Evolutionary conservation across 2,113 vertebrate genomes (phyloP), one percentile per base, ranked within the genome.

Genomic region (Nothocercus julius): DNA sequence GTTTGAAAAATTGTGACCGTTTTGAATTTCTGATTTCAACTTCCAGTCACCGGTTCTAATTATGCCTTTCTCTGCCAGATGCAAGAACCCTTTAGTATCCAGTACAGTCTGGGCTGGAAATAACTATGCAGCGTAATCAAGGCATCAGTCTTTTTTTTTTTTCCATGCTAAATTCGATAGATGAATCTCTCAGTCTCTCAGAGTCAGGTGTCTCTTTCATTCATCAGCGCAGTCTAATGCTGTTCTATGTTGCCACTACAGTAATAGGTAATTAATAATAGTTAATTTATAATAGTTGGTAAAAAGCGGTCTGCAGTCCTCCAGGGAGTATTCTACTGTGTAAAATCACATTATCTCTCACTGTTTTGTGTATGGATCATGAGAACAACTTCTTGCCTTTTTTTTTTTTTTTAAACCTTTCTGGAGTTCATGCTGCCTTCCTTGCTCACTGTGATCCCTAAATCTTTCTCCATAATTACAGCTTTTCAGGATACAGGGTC

Each of bases 11-110:
- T 96, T 94, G 93, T 95, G 92, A 93, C 93, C 77, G 58, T 95
- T 96, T 96, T 96, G 88, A 96, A 96, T 97, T 96, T 93, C 95
- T 95, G 95, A 90, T 95, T 97, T 97, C 94, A 94, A 49, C 94
- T 97, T 96, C 88, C 95, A 96, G 93, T 95, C 85, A 96, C 94
- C 83, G 76, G 95, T 96, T 96, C 94, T 97, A 94, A 95, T 97
- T 97, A 94, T 81, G 82, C 73, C 85, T 94, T 94, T 95, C 80
- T 88, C 80, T 92, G 93, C 95, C 95, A 97, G 95, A 97, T 96
- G 96, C 89, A 96, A 88, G 90, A 96, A 96, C 95, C 85, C 92
- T 96, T 96, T 92, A 94, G 73, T 96, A 94, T n/a, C 85, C 85
- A 90, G 90, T 45, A 62, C 0, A 0, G 72, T 95, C 85, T 93